Base-by-base conservation (phyloP, 2,888 invertebrate species). In the Drosophila seclusa region DNA sequence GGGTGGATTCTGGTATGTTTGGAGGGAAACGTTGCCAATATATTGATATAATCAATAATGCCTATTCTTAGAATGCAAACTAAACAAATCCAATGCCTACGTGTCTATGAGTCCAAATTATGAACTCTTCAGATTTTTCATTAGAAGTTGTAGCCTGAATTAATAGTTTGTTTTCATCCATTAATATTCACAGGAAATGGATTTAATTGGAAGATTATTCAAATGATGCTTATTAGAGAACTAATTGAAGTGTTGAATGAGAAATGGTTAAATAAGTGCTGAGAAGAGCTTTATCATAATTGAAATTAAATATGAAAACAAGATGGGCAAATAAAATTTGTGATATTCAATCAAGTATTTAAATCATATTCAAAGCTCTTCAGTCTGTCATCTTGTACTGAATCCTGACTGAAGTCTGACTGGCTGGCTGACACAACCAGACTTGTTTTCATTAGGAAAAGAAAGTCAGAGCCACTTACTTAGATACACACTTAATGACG, bases 21-120 rank as follows among this genome's bases (percentile, higher is more conserved):
- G 83, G 72, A 74, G 80, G 73, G 75, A 88, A 83, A 78, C 34
- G 55, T 53, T 59, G 70, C 70, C 71, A 70, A 73, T 76, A 68
- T 76, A 72, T 73, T 76, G 80, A 67, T 68, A 76, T 74, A 83
- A 86, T 84, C 80, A 83, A 84, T 83, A 84, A 76, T 86, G 68
- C 69, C 76, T 86, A 76, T 84, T 86, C 86, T 72, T 55, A 74
- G 84, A 86, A 86, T 29, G 61, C 27, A 76, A 73, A 64, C 69
- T 76, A 83, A 88, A 80, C 86, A 83, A 74, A 64, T 34, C 10
- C 11, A 4, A 10, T 72, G 74, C 49, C 65, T 63, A 61, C 80
- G 68, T 78, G 59, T 76, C 69, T 57, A 45, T 45, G 36, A 63
- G 60, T 36, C 59, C 5, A 68, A 72, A 72, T 66, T 78, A 76